These are phyloP conservation scores for Teleiodes luculella DNA, from an alignment of 2,888 invertebrate genomes.

Conservation along the genomic window DNA sequence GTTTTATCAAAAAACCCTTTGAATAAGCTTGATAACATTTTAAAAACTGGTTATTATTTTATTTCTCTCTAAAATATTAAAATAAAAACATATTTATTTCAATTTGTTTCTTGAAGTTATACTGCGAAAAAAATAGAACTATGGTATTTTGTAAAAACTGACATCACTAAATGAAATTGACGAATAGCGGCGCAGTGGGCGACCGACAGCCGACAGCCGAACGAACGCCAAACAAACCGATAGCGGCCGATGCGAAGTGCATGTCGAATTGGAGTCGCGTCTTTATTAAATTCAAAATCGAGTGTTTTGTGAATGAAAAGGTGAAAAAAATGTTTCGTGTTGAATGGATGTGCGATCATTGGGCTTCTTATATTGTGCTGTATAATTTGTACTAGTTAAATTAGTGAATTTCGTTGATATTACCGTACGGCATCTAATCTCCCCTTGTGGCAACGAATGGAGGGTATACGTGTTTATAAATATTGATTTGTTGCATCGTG, in stretches of 20 bases:
- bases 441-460: conserved; percentile 39
- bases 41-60: no score
- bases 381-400: conserved; percentile 24
- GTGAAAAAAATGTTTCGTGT: conserved; percentile 36
- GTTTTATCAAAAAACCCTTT: no score
- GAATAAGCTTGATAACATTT: no score
- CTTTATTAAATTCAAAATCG: conserved; percentile 33
- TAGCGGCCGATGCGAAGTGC: conserved; percentile 42
- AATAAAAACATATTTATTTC: no score
- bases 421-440: conserved; percentile 32
- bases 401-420: conserved; percentile 34
- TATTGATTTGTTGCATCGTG: conserved; percentile 71
- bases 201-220: background rate
- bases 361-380: conserved; percentile 11
- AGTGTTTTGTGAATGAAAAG: conserved; percentile 61
- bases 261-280: conserved; percentile 39
- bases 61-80: no score
- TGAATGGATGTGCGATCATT: conserved; percentile 42
- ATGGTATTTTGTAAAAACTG: conserved; percentile 14
- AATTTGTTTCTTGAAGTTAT: no score
- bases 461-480: conserved; percentile 73
- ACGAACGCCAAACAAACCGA: conserved; percentile 52
- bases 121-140: background rate
- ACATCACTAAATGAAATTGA: conserved; percentile 35
- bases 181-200: no score